A percentile compares a stretch with the other conserved stretches of the same genome.
phyloP scores from a whole-genome alignment of 1,140 invertebrate species.

The Ostrea edulis region DNA sequence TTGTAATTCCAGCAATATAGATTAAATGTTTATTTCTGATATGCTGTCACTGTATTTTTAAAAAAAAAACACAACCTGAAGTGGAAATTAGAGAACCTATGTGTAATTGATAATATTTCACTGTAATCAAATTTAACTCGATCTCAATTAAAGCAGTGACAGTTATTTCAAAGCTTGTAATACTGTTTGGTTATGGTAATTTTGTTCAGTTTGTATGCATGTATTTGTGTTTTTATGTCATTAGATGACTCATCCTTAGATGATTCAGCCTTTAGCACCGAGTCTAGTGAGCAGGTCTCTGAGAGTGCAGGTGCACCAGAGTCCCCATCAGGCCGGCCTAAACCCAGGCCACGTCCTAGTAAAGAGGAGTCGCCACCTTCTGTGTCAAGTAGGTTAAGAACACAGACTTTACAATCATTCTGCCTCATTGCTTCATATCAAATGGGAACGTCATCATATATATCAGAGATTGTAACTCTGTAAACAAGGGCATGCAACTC shows the following conservation, averaged over 20 bases:
- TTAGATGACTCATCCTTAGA: slow-evolving; percentile 35
- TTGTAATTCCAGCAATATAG: slow-evolving; percentile 3
- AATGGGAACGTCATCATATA: background rate
- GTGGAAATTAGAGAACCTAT: background rate
- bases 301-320: slow-evolving; percentile 7
- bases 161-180: background rate
- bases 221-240: slow-evolving; percentile 43
- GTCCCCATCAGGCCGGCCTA: slow-evolving; percentile 1
- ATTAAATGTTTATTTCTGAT: background rate
- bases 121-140: background rate
- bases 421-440: background rate
- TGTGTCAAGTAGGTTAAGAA: slow-evolving; percentile 19
- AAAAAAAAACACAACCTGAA: background rate
- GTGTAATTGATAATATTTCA: background rate
- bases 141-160: background rate
- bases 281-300: slow-evolving; percentile 24
- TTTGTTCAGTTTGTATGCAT: slow-evolving; percentile 38
- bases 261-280: slow-evolving; percentile 21
- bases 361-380: background rate
- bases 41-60: background rate
- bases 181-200: background rate
- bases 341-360: background rate
- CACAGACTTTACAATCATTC: background rate
- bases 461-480: background rate
- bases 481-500: slow-evolving; percentile 23